Percentiles rank a stretch among this genome's conserved stretches.
phyloP scores from a whole-genome alignment of 2,888 invertebrate genomes.

The Muscina levida region DNA sequence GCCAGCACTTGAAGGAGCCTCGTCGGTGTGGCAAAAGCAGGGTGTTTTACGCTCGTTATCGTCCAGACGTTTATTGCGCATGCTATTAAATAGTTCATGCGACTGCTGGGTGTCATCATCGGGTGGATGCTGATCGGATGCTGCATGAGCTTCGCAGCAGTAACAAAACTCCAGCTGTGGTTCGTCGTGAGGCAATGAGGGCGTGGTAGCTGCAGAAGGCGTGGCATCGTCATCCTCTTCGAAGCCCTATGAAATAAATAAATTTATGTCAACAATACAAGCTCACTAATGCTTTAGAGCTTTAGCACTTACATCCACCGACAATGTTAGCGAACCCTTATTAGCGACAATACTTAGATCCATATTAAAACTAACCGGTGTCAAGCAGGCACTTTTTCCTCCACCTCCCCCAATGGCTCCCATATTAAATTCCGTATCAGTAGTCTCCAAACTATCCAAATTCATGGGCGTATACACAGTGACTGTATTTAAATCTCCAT shows the following conservation, averaged over 20 bases:
- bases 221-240: slow-evolving; percentile 83
- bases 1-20: slow-evolving; percentile 55
- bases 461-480: slow-evolving; percentile 81
- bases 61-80: slow-evolving; percentile 60
- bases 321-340: slow-evolving; percentile 82
- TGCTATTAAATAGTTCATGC: slow-evolving; percentile 58
- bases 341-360: slow-evolving; percentile 87
- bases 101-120: slow-evolving; percentile 70
- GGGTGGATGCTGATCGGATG: slow-evolving; percentile 65
- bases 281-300: background rate
- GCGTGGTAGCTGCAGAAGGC: slow-evolving; percentile 81
- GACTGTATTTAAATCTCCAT: slow-evolving; percentile 81
- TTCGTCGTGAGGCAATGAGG: slow-evolving; percentile 73
- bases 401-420: slow-evolving; percentile 58
- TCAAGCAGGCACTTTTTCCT: slow-evolving; percentile 76
- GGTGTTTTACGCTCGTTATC: slow-evolving; percentile 50
- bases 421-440: slow-evolving; percentile 68
- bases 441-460: slow-evolving; percentile 72
- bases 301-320: slow-evolving; percentile 73
- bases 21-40: slow-evolving; percentile 52
- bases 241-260: slow-evolving; percentile 69
- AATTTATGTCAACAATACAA: background rate
- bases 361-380: slow-evolving; percentile 85
- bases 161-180: slow-evolving; percentile 72
- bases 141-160: slow-evolving; percentile 73